Evolutionary conservation across 2,113 vertebrate species (phyloP), one percentile per base, ranked within the genome.

Genomic region (Eclectus roratus): DNA sequence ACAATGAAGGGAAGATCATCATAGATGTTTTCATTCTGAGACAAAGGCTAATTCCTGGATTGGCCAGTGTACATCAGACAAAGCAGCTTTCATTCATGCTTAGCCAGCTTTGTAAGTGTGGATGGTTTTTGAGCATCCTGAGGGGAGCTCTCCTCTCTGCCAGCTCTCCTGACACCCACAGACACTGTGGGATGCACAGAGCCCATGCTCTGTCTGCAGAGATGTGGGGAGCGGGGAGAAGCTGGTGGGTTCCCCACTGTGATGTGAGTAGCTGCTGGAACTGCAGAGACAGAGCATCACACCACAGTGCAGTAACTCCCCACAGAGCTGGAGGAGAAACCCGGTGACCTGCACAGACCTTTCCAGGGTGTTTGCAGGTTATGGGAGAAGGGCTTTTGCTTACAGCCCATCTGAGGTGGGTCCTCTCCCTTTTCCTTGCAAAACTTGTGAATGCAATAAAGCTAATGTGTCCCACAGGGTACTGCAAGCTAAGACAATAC

Each of bases 241-340:
- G 81, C 10, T 1, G 0, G 19, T 7, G 0, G 56, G 52, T 72
- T 47, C 65, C 33, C 64, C 0, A 2, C 25, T 66, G 56, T 35
- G 63, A 64, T 3, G 1, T 0, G 20, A 72, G 35, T 3, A 88
- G 70, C 73, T 85, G 50, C 49, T 41, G 50, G 44, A 37, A 43
- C 73, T 52, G 58, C 33, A 65, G 47, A 60, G 47, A 46, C 21
- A 0, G 0, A 73, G 43, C 1, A 0, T 28, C 1, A 2, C 1
- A 19, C 44, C 3, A 10, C 80, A 65, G 50, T 0, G 4, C 12
- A 4, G 86, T 31, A 61, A 66, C 33, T 73, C 60, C 43, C 85
- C 13, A 28, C 10, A 44, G 53, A 55, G 61, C 50, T 39, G 25
- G 27, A 84, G 46, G 5, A 74, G 65, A 87, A 79, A 56, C 33